Evolutionary conservation across 2,797 vertebrate genomes (phyloP).

Genomic region (Diplodus puntazzo): DNA sequence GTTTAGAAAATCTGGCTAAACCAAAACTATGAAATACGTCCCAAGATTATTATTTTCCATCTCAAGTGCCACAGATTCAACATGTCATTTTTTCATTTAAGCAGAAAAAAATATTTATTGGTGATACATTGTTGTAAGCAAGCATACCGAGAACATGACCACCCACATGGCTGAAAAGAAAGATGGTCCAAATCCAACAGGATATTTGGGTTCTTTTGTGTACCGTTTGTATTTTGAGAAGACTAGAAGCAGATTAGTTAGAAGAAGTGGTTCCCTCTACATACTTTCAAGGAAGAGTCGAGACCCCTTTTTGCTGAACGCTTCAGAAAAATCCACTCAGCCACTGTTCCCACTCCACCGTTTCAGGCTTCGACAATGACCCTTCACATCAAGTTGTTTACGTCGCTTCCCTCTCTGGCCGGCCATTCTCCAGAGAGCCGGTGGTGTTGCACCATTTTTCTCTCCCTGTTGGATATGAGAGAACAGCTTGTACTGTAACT

Average conservation of each 20-base stretch:
- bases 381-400: conserved; percentile 52
- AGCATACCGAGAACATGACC: not conserved
- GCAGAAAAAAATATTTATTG: not conserved
- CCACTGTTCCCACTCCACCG: conserved; percentile 16
- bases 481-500: conserved; percentile 2
- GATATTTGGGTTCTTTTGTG: not conserved
- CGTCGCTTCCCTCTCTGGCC: not conserved
- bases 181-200: not conserved
- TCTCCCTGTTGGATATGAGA: not conserved
- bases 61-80: too few species aligned
- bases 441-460: not conserved
- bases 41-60: not conserved
- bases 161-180: not conserved
- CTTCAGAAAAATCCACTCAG: conserved; percentile 37
- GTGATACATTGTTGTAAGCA: not conserved
- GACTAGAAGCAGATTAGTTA: not conserved
- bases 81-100: not conserved
- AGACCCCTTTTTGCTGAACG: conserved; percentile 7
- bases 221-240: not conserved
- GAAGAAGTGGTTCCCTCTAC: not conserved
- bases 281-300: conserved; percentile 6
- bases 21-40: not conserved
- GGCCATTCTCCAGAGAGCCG: not conserved
- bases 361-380: conserved; percentile 36
- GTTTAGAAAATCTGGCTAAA: not conserved